Conservation (phyloP, 1,140 invertebrate species). For the Pseudomyrmex flavicornis region DNA sequence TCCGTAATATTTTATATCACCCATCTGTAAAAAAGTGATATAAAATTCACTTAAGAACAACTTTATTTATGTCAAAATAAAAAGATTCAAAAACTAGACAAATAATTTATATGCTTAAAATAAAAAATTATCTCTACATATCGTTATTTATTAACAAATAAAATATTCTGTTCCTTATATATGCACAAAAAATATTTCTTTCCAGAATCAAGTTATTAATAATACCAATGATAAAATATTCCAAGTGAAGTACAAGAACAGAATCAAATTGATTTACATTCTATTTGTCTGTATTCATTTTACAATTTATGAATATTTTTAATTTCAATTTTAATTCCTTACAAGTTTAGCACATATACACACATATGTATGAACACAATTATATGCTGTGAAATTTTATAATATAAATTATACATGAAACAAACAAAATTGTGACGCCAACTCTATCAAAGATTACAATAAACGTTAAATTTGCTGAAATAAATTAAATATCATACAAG, state of each 20-base stretch:
- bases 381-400: not conserved
- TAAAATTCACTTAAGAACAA: not conserved
- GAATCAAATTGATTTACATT: too few relatives aligned
- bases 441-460: not conserved
- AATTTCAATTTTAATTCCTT: not conserved
- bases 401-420: not conserved
- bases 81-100: not conserved
- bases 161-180: too few relatives aligned
- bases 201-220: too few relatives aligned
- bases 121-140: too few relatives aligned
- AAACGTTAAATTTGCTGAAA: not conserved
- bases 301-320: too few relatives aligned
- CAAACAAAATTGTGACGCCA: not conserved
- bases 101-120: not conserved
- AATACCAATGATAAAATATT: too few relatives aligned
- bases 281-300: too few relatives aligned
- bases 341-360: not conserved
- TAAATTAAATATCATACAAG: too few relatives aligned
- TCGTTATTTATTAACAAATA: too few relatives aligned
- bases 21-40: slow-evolving; percentile 72
- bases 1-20: slow-evolving; percentile 80
- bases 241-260: too few relatives aligned
- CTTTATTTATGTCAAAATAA: not conserved
- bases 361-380: too few relatives aligned
- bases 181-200: too few relatives aligned